A percentile compares a stretch with the other conserved stretches of the same genome.
Evolutionary conservation across 2,888 invertebrate genomes (phyloP).

Genomic region (Calameuta pallipes): DNA sequence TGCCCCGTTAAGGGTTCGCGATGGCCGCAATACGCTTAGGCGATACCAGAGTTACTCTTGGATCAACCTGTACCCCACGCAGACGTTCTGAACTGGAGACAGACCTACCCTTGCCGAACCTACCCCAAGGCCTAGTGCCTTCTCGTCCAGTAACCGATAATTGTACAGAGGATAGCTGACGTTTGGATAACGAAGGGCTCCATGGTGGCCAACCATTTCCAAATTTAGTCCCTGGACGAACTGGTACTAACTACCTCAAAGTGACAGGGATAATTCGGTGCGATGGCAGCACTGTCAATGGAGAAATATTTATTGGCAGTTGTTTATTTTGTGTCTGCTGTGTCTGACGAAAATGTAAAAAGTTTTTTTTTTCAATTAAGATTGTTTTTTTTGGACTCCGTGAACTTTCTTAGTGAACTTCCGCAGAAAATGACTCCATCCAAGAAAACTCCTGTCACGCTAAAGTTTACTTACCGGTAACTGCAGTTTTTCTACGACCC

Average conservation of each 20-base stretch:
- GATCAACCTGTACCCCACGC: background rate
- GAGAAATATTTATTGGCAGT: background rate
- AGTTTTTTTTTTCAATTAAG: background rate
- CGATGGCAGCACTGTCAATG: background rate
- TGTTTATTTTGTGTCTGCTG: background rate
- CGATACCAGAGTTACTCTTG: background rate
- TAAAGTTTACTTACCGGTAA: background rate
- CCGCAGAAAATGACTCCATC: background rate
- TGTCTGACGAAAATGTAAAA: background rate
- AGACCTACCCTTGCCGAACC: background rate
- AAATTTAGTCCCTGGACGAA: background rate
- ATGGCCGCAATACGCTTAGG: background rate
- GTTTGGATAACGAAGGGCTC: background rate
- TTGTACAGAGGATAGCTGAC: background rate
- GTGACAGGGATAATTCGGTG: background rate
- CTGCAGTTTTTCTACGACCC: background rate
- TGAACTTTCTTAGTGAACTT: background rate
- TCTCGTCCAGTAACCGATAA: background rate
- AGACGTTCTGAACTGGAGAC: background rate
- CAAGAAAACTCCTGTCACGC: background rate
- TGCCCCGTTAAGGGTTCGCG: background rate
- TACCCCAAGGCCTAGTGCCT: background rate
- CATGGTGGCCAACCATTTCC: background rate
- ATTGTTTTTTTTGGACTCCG: background rate
- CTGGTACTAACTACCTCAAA: background rate